Percentiles rank a stretch among this genome's conserved stretches.
Conservation (phyloP, 1,140 invertebrate species). For the Spodoptera frugiperda region DNA sequence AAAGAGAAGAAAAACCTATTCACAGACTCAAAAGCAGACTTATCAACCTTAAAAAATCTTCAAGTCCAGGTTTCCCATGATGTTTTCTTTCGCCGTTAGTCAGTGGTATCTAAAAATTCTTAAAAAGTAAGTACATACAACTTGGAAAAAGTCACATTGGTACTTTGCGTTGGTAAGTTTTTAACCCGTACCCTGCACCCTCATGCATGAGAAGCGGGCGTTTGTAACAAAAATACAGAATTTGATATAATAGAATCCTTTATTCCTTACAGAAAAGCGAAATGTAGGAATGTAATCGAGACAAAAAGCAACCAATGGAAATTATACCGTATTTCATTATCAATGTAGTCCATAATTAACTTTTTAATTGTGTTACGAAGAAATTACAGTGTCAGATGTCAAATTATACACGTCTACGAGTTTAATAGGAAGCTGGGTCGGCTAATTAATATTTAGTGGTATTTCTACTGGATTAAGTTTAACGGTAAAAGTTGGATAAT, state of each 20-base stretch:
- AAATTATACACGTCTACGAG: slow-evolving; percentile 25
- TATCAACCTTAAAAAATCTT: too few species aligned
- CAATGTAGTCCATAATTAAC: slow-evolving; percentile 18
- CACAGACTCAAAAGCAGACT: too few species aligned
- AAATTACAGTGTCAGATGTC: slow-evolving; percentile 29
- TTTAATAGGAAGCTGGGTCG: slow-evolving; percentile 9
- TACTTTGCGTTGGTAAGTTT: too few species aligned
- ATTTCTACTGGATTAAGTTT: slow-evolving; percentile 17
- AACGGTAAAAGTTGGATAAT: not conserved
- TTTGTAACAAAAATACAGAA: not conserved
- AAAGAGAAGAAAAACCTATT: too few species aligned
- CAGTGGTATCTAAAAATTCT: too few species aligned
- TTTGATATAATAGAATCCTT: not conserved
- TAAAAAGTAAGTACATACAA: too few species aligned
- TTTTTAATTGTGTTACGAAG: slow-evolving; percentile 28
- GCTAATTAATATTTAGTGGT: slow-evolving; percentile 29
- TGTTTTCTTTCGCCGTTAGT: too few species aligned
- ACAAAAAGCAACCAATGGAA: not conserved
- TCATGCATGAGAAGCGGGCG: too few species aligned
- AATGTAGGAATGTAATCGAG: not conserved
- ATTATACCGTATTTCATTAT: slow-evolving; percentile 1
- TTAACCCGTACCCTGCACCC: too few species aligned
- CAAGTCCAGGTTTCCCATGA: too few species aligned
- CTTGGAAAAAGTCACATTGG: too few species aligned
- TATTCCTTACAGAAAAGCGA: not conserved